Conservation (phyloP, 23 tunicate genomes). For the Halocynthia aurantium region DNA sequence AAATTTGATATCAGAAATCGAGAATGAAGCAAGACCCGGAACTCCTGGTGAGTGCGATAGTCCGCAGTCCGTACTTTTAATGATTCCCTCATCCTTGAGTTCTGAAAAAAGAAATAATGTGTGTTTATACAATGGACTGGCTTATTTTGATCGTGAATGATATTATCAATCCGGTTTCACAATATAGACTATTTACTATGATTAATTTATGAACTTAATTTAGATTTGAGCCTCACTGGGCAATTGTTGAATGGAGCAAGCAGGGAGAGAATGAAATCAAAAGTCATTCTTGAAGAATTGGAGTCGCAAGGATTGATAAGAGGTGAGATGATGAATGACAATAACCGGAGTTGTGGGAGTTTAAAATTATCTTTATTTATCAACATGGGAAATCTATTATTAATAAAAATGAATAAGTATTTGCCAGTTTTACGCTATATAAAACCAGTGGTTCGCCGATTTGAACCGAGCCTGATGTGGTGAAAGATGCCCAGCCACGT, state of each 20-base stretch:
- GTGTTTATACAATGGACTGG: no score
- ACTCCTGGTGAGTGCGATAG: constrained; percentile 53
- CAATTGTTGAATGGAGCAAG: constrained; percentile 53
- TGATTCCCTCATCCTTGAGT: not conserved
- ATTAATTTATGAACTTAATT: not conserved
- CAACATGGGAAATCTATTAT: no score
- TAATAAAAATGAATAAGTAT: no score
- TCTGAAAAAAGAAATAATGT: no score
- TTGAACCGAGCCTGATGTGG: no score
- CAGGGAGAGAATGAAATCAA: constrained; percentile 58
- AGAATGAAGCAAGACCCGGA: constrained; percentile 38
- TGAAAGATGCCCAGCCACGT: no score
- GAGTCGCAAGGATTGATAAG: constrained; percentile 86
- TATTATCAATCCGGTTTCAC: no score
- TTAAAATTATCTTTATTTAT: no score
- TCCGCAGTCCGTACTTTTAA: not conserved
- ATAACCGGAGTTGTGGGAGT: not conserved
- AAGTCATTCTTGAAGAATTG: constrained; percentile 72
- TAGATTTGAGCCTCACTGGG: constrained; percentile 63
- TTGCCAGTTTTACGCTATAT: no score
- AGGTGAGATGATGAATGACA: constrained; percentile 27
- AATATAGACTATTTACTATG: no score
- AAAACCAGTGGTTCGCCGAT: no score
- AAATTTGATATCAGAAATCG: constrained; percentile 36
- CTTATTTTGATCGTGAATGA: no score